Base-by-base conservation (phyloP, 2,888 invertebrate genomes). In the Ferdinandea cuprea region DNA sequence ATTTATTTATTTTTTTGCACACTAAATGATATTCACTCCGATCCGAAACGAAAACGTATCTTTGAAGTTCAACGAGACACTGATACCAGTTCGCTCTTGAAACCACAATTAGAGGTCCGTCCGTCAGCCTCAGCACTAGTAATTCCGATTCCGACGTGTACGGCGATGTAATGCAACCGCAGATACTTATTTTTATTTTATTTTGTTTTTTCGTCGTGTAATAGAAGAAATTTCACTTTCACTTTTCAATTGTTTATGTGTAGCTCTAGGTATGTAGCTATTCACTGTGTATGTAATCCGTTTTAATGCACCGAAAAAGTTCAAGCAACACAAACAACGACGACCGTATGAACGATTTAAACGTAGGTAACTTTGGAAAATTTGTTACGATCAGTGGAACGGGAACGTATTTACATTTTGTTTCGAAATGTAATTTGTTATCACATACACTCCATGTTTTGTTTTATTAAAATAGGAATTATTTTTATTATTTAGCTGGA, bases 161-260 rank as follows among this genome's bases (percentile, higher is more conserved):
- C 15, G 28, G 7, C 66, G 72, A 77, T 72, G 78, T 72, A 78
- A 66, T 71, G 58, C 32, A 73, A 77, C 54, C 48, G 21, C 58
- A 72, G 28, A 77, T 13, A 25, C 0, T 28, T 17, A 5, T 21
- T 50, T 50, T 50, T 35, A 19, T n/a, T 48, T 17, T n/a, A 11
- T 17, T 44, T 35, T 37, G 46, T 46, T 40, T 59, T 52, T 61
- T 21, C 48, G 35, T 74, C 66, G 66, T 72, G 68, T 69, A 84
- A 84, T 74, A 65, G 69, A 74, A 79, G 79, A 79, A 69, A 84
- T 79, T 84, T 84, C 79, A 84, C 84, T 84, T 84, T 84, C 84
- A 84, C 84, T 84, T 84, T 84, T 79, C 68, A 84, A 84, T 83
- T 83, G 72, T 78, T 73, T 37, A 25, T 83, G 59, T 54, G 59